Base-by-base conservation (phyloP, 2,113 vertebrate species). In the Cyanocitta stelleri region DNA sequence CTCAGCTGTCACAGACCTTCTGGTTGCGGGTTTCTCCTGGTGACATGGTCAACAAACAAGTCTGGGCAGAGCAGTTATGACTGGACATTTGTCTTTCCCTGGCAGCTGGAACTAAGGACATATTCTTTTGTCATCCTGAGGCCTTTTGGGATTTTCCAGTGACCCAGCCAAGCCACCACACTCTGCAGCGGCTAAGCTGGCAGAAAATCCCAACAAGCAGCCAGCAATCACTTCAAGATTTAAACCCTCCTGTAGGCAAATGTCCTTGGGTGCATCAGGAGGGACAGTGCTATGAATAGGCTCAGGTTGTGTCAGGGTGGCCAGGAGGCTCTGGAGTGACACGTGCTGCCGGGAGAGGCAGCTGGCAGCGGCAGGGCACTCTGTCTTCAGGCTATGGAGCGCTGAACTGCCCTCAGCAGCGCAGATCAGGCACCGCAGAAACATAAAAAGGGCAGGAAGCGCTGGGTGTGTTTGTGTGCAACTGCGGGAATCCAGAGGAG, bases 41-140 rank as follows among this genome's bases (percentile, higher is more conserved):
- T 96, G 93, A 95, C 90, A 74, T 24, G 72, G 89, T 96, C 95
- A 97, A 97, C 94, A 96, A 96, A 96, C 91, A 96, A 94, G 84
- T 48, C 81, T 15, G 6, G 32, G 85, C 87, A 90, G 48, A 93
- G 82, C 67, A 96, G 54, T 93, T 90, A 71, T 39, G 66, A 44
- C 82, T 87, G 95, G 85, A 93, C 87, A 75, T 76, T 64, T 96
- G 94, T 91, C 82, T 56, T 94, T 93, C 88, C 85, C 56, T 61
- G 87, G 93, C 89, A 96, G 92, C 79, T 95, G 94, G 90, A 92
- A 82, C 73, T 92, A 75, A 63, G 78, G 78, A 94, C 11, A 0
- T 27, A 59, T 80, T 94, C 82, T 87, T 97, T 87, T 97, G 94
- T 93, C 93, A 95, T 93, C 63, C 77, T 51, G 75, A 94, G 63